Evolutionary conservation across 1,140 invertebrate species (phyloP), one percentile per base, ranked within the genome.

Genomic region (Leptinotarsa undecemlineata): DNA sequence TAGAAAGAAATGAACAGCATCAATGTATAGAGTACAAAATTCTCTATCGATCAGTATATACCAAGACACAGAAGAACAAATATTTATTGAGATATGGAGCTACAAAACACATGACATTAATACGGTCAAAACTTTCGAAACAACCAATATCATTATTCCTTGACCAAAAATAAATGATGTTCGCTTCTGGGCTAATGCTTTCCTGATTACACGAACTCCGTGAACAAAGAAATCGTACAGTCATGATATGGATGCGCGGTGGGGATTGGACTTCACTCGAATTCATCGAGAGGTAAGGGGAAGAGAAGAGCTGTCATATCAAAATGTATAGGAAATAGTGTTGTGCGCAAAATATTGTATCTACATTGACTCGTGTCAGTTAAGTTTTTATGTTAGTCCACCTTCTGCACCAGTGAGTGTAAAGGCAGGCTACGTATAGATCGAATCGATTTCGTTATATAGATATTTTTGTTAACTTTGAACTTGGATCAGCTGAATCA

Each of bases 341-440:
- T 72, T 61, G 78, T 79, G 78, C 72, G 78, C 78, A 79, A 63
- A 66, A 19, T 71, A 48, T 33, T 63, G 13, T 48, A 71, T 60
- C 21, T 71, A 70, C 60, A 21, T 48, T 26, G 48, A 47, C 47
- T 73, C n/a, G 26, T 17, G 15, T 73, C n/a, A 60, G 51, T 78
- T 21, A 68, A 51, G 72, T 74, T 78, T 42, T 78, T 75, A 72
- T 64, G 61, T 70, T 78, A 86, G 86, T 88, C 85, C 66, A 89
- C 92, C 93, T 94, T 94, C 93, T 94, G 89, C 91, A 88, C 92
- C 93, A 94, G 93, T 93, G 93, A 87, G 92, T 93, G 91, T 93
- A 94, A 94, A 94, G 92, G 92, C 90, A 87, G 86, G 81, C 77
- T 75, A 77, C 20, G 63, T 64, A 64, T 3, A 33, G 11, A 33